Percentiles rank a stretch among this genome's conserved stretches.
phyloP scores from a whole-genome alignment of 2,113 vertebrate species.

The Megaptera novaeangliae region DNA sequence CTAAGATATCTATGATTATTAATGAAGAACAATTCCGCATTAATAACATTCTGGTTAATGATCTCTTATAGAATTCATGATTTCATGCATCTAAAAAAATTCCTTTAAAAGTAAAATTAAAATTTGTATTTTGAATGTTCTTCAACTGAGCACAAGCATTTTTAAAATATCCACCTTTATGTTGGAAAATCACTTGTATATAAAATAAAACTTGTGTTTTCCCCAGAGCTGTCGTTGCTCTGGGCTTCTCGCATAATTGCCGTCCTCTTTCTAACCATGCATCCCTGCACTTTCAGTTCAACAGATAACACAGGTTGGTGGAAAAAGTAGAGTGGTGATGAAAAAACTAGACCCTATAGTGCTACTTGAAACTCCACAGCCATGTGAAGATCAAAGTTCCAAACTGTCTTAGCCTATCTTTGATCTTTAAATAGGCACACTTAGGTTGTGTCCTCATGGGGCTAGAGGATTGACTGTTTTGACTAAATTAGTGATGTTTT shows the following conservation, averaged over 20 bases:
- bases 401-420: constrained; percentile 11
- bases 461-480: background rate
- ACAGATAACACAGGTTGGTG: background rate
- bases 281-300: background rate
- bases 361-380: background rate
- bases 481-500: constrained; percentile 22
- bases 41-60: background rate
- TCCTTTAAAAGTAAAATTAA: background rate
- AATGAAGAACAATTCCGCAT: background rate
- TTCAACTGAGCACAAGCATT: background rate
- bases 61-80: background rate
- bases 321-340: background rate
- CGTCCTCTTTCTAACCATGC: background rate
- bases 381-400: constrained; percentile 45
- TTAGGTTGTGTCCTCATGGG: background rate
- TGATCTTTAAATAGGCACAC: constrained; percentile 51
- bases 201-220: background rate
- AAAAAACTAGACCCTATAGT: background rate
- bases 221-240: background rate
- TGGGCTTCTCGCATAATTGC: background rate
- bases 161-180: background rate
- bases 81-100: background rate
- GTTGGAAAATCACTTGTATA: background rate
- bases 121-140: background rate
- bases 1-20: background rate